Evolutionary conservation across 2,113 vertebrate species (phyloP).

Genomic region (Aix galericulata): DNA sequence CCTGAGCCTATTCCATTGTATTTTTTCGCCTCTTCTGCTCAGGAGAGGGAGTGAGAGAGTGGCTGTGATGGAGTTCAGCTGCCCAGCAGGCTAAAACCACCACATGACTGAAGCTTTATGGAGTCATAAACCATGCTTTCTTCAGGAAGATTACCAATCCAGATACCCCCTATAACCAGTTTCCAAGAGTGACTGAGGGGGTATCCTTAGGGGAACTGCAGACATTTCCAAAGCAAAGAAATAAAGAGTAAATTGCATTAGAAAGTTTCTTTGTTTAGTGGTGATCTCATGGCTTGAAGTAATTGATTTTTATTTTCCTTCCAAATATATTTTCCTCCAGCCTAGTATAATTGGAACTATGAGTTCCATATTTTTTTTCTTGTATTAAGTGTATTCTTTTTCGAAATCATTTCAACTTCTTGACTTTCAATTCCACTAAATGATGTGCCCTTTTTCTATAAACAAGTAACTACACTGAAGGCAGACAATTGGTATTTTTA

Average conservation of each 20-base stretch:
- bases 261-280: not conserved
- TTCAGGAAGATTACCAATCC: not conserved
- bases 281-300: not conserved
- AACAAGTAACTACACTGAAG: not conserved
- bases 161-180: not conserved
- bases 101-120: not conserved
- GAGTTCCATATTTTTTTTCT: not conserved
- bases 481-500: not conserved
- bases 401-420: not conserved
- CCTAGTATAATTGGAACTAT: not conserved
- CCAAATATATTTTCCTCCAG: not conserved
- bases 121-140: not conserved
- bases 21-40: no score
- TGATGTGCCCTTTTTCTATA: not conserved
- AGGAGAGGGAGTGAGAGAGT: no score
- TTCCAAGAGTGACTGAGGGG: not conserved
- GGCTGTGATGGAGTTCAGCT: no score
- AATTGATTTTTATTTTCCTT: not conserved
- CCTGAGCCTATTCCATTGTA: no score
- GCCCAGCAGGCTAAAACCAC: no score
- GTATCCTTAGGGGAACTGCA: not conserved
- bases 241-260: not conserved
- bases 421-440: not conserved
- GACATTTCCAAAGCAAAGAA: not conserved
- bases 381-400: not conserved